Conservation (phyloP, 2,888 invertebrate genomes). For the Platycheirus albimanus region DNA sequence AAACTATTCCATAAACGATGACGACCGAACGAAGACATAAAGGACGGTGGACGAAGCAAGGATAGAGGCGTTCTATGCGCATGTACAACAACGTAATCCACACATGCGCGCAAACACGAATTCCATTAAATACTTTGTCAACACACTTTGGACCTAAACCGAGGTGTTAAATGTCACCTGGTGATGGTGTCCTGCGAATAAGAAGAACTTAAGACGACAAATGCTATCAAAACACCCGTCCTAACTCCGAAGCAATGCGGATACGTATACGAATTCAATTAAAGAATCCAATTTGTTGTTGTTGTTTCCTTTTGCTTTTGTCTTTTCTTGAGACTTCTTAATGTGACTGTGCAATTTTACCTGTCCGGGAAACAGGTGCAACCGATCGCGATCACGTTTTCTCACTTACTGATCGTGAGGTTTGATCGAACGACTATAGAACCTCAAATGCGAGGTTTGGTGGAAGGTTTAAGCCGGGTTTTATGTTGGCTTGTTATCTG, state of each 20-base stretch:
- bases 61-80: constrained; percentile 50
- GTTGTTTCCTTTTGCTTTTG: constrained; percentile 29
- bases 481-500: constrained; percentile 60
- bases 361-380: constrained; percentile 79
- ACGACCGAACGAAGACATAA: too few species aligned
- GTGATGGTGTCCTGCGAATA: constrained; percentile 31
- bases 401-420: constrained; percentile 79
- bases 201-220: constrained; percentile 52
- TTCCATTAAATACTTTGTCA: constrained; percentile 65
- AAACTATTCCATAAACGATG: constrained; percentile 46
- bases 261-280: neutral
- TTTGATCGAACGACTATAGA: constrained; percentile 69
- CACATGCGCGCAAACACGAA: constrained; percentile 51
- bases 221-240: constrained; percentile 63
- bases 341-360: constrained; percentile 50
- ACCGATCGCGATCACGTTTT: constrained; percentile 81
- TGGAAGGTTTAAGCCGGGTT: constrained; percentile 52
- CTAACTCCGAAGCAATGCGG: constrained; percentile 25
- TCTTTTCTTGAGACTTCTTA: constrained; percentile 2
- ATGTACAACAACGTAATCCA: constrained; percentile 61
- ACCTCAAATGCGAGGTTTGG: constrained; percentile 45
- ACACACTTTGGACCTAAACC: constrained; percentile 59
- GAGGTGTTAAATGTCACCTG: constrained; percentile 28
- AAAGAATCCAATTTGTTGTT: constrained; percentile 10
- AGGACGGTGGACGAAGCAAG: constrained; percentile 17